phyloP scores from a whole-genome alignment of 2,113 vertebrate species.

The Balaeniceps rex region DNA sequence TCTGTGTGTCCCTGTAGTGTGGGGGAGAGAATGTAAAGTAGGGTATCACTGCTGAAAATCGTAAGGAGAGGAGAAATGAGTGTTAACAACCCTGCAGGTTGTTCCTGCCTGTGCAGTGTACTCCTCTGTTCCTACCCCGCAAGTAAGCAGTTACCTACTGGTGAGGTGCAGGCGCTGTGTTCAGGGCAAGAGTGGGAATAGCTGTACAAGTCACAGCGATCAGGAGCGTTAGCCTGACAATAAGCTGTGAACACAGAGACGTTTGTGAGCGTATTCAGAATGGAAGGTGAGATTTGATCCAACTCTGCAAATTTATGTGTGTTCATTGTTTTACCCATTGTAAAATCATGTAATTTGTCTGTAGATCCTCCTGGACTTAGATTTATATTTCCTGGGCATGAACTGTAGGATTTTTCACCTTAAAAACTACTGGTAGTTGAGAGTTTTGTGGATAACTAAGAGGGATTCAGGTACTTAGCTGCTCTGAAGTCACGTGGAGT shows the following conservation, averaged over 20 bases:
- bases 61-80: not conserved
- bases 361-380: not conserved
- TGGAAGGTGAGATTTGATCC: not conserved
- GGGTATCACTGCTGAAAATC: not conserved
- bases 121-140: not conserved
- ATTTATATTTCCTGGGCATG: not conserved
- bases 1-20: accelerated
- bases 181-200: not conserved
- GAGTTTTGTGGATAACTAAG: not conserved
- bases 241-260: not conserved
- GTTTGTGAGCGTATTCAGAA: not conserved
- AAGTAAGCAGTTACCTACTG: not conserved
- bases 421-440: not conserved
- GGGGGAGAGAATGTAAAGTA: not conserved
- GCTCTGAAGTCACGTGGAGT: not conserved
- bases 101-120: not conserved
- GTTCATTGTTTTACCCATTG: not conserved
- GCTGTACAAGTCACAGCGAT: not conserved
- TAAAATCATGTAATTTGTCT: not conserved
- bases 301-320: not conserved
- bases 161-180: not conserved
- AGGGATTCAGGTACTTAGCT: not conserved
- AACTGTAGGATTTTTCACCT: not conserved
- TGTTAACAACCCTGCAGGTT: not conserved
- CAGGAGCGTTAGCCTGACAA: not conserved